A percentile compares a stretch with the other conserved stretches of the same genome.
These are phyloP conservation scores for Phengaris arion DNA, from an alignment of 2,888 invertebrate genomes.

Conservation along the genomic window DNA sequence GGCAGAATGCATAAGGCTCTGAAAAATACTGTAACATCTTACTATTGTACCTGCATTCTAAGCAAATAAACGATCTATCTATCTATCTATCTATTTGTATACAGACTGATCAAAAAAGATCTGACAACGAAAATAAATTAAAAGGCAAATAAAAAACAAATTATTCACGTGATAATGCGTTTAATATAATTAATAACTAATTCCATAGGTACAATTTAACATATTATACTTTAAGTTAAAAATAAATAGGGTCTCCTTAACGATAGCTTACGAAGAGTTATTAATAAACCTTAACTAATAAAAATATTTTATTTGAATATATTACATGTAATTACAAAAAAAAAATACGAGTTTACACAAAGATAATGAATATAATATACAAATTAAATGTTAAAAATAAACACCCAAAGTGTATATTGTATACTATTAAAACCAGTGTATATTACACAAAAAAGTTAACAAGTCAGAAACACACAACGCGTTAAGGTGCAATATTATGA, in stretches of 20 bases:
- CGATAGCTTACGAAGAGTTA: constrained; percentile 9
- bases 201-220: constrained; percentile 24
- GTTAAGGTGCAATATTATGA: neutral
- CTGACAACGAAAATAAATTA: neutral
- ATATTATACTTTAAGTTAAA: constrained; percentile 22
- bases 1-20: too few species aligned
- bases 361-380: neutral
- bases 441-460: constrained; percentile 6
- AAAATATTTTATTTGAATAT: constrained; percentile 16
- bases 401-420: neutral
- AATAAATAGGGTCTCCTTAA: constrained; percentile 26
- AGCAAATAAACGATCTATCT: too few species aligned
- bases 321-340: constrained; percentile 23
- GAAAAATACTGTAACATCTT: too few species aligned
- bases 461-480: neutral
- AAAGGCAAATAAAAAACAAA: constrained; percentile 33
- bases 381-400: neutral
- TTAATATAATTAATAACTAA: constrained; percentile 25
- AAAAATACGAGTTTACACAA: neutral
- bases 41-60: too few species aligned
- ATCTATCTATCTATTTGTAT: too few species aligned
- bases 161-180: constrained; percentile 12
- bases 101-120: neutral
- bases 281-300: constrained; percentile 8
- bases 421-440: neutral